Percentiles rank a stretch among this genome's conserved stretches.
Evolutionary conservation across 2,113 vertebrate species (phyloP).

Genomic region (Larimichthys crocea): DNA sequence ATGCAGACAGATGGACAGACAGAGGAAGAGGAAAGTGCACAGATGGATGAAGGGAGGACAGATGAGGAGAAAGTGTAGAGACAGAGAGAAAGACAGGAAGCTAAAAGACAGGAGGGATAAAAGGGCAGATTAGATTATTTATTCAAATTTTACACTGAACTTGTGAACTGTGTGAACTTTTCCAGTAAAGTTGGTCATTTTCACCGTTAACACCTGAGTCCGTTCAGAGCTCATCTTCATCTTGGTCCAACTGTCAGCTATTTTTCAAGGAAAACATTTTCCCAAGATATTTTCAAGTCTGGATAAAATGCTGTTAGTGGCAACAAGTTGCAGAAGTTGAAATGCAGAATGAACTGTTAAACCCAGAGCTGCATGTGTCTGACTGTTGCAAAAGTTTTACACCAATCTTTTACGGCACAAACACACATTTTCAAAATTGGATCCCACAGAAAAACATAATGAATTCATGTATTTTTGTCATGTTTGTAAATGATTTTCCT

Average conservation of each 20-base stretch:
- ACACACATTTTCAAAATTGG: background rate
- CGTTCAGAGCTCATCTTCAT: background rate
- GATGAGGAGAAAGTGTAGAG: slow-evolving; percentile 32
- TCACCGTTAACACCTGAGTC: background rate
- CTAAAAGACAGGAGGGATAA: background rate
- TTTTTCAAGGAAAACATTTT: background rate
- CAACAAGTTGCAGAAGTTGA: background rate
- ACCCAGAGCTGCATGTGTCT: too few relatives aligned
- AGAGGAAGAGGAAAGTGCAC: slow-evolving; percentile 23
- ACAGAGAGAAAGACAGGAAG: slow-evolving; percentile 3
- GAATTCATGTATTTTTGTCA: too few relatives aligned
- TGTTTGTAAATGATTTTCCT: background rate
- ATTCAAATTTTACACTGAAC: slow-evolving; percentile 17
- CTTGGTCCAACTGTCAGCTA: background rate
- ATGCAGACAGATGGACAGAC: slow-evolving; percentile 47
- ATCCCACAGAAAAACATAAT: too few relatives aligned
- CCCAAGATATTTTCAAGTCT: background rate
- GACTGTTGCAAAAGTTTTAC: too few relatives aligned
- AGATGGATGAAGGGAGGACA: slow-evolving; percentile 52
- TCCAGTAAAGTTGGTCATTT: background rate
- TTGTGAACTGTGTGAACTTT: background rate
- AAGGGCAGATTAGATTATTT: background rate
- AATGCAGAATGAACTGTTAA: background rate
- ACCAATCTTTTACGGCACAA: background rate
- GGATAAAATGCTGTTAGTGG: background rate